Percentiles rank a stretch among this genome's conserved stretches.
phyloP scores from a whole-genome alignment of 2,888 invertebrate species.

The Leptogaster cylindrica region DNA sequence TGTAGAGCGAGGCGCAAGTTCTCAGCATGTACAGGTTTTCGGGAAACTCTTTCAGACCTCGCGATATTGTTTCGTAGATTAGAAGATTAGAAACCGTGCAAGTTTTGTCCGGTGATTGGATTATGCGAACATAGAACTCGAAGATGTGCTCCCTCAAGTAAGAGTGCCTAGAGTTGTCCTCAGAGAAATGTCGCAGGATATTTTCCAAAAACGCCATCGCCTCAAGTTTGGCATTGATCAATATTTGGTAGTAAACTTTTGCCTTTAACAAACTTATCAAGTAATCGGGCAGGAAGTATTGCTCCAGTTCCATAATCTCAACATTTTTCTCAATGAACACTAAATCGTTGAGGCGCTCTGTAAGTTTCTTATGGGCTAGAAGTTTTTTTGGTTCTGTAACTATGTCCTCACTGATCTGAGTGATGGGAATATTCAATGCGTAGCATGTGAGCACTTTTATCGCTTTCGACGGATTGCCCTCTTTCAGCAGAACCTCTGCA shows the following conservation, averaged over 20 bases:
- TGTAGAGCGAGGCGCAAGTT: slow-evolving; percentile 59
- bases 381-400: slow-evolving; percentile 50
- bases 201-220: slow-evolving; percentile 52
- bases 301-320: slow-evolving; percentile 53
- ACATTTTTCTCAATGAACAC: slow-evolving; percentile 51
- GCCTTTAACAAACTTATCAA: slow-evolving; percentile 53
- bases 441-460: slow-evolving; percentile 52
- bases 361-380: slow-evolving; percentile 49
- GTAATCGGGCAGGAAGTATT: slow-evolving; percentile 55
- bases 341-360: slow-evolving; percentile 49
- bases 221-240: slow-evolving; percentile 50
- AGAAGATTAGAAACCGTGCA: slow-evolving; percentile 59
- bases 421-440: slow-evolving; percentile 46
- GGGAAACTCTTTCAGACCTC: slow-evolving; percentile 64
- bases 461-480: slow-evolving; percentile 49
- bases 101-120: slow-evolving; percentile 50
- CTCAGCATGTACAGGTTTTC: slow-evolving; percentile 67
- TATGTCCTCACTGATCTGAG: slow-evolving; percentile 35
- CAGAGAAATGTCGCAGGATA: slow-evolving; percentile 50
- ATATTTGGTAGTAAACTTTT: slow-evolving; percentile 51
- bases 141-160: slow-evolving; percentile 62
- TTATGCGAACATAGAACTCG: slow-evolving; percentile 58
- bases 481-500: slow-evolving; percentile 53
- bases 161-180: slow-evolving; percentile 49
- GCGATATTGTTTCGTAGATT: slow-evolving; percentile 59